Percentiles rank a stretch among this genome's conserved stretches.
These are phyloP conservation scores for Capreolus pygargus DNA, from an alignment of 2,113 vertebrate genomes.

Conservation along the genomic window DNA sequence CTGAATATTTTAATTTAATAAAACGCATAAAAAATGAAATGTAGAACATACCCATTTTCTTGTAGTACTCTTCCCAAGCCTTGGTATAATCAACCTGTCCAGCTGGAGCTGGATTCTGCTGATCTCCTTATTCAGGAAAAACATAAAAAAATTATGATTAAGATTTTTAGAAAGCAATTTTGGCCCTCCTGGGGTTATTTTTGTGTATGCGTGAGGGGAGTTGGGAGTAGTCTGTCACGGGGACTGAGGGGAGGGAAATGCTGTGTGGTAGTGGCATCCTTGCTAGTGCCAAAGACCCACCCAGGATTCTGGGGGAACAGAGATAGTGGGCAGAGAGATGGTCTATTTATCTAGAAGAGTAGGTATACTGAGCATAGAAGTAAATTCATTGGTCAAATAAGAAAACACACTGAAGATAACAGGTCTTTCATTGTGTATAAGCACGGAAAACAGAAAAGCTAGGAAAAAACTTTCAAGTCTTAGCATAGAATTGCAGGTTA, in stretches of 20 bases:
- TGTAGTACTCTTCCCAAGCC: conserved; percentile 99
- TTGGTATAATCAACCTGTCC: conserved; percentile 99
- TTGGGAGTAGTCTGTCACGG: background rate
- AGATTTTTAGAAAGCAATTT: background rate
- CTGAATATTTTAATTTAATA: background rate
- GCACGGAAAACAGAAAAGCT: background rate
- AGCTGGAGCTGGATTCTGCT: conserved; percentile 96
- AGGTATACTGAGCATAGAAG: background rate
- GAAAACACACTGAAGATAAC: background rate
- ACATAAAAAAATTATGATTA: background rate
- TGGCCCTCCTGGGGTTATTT: background rate
- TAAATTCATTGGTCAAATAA: background rate
- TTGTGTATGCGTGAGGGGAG: background rate
- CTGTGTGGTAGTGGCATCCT: background rate
- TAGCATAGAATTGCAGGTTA: background rate
- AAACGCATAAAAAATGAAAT: background rate
- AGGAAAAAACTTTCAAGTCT: background rate
- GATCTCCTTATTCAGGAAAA: conserved; percentile 88
- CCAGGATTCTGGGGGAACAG: background rate
- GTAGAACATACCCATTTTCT: conserved; percentile 94
- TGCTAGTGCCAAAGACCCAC: background rate
- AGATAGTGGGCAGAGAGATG: background rate
- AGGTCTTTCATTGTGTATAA: background rate
- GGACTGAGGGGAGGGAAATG: background rate
- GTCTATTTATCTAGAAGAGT: background rate